Base-by-base conservation (phyloP, 2,797 vertebrate species). In the Acanthornis magna region DNA sequence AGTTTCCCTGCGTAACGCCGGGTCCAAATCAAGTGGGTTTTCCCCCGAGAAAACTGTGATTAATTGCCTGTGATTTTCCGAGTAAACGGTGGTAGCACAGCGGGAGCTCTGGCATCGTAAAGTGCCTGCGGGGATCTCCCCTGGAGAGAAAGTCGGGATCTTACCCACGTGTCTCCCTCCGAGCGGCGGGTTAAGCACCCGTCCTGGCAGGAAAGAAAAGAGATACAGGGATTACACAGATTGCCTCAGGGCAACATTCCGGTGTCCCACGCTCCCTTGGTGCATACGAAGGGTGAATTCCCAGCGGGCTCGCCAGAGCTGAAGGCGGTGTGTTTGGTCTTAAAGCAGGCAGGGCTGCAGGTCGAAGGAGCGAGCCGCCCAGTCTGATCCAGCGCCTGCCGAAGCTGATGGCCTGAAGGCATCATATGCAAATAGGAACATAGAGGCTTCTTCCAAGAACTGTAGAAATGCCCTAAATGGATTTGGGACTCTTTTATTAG, bases 351-450 rank as follows among this genome's bases (percentile, higher is more conserved):
- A n/a, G 78, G 66, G 75, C 73, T 30, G 78, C 26, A 30, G 89
- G 94, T 93, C 42, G 34, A 11, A 73, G 84, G 16, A 93, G 63
- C 26, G 25, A 93, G 54, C 30, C 2, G 22, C 73, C 63, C 81
- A 11, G 73, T 58, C 65, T 83, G 85, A 91, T 80, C 57, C 76
- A 6, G 2, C 4, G 30, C 57, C 22, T 20, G 54, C 72, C 43
- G 66, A 51, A 93, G 58, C 50, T 15, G 77, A 70, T 92, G 93
- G 95, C 94, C 94, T 66, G 81, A 27, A 83, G 93, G 93, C 95
- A 93, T 65, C 61, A 0, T 9, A 57, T 45, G 92, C 71, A 67
- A 87, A 76, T 17, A 3, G 18, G 7, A 57, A 58, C 90, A 23
- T 2, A 16, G 42, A 62, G 42, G 15, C 25, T 88, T 73, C 54